Evolutionary conservation across 2,113 vertebrate species (phyloP), one percentile per base, ranked within the genome.

Genomic region (Xerus inauris): DNA sequence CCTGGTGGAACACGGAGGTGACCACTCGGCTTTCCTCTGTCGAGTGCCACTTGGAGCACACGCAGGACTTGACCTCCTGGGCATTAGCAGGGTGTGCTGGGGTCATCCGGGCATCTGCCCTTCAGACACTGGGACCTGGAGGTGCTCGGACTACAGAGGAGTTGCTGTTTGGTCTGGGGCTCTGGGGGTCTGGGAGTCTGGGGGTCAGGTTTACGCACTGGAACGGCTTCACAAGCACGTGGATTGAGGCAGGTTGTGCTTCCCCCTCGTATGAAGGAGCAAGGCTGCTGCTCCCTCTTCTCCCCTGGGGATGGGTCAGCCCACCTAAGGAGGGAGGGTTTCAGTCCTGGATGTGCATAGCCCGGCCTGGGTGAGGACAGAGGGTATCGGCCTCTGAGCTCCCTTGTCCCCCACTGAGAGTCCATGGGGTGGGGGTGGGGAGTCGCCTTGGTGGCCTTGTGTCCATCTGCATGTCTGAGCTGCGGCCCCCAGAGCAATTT

Each of bases 371-470:
- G 3, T 40, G 54, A 65, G n/a, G 67, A 62, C 35, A 45, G 30
- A 93, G 0, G 17, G 16, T 42, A 51, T 45, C 85, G 69, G 14
- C 1, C 0, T 35, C 38, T 54, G 17, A 45, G 47, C 38, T 51
- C 38, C n/a, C 57, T 59, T 51, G 17, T 9, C 28, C 8, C 26
- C 77, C 26, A 22, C 24, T 3, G 4, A 54, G 65, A 59, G 8
- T 32, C 57, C 40, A 19, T 20, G 30, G 30, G 14, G 2, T 38
- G 6, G 32, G 47, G 13, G 65, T 28, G 24, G 38, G 24, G 20
- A 45, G 0, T 28, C 51, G 16, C 45, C 22, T 2, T 7, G 11
- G 40, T 10, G 45, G 49, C n/a, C 30, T 54, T 0, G 0, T 19
- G 59, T 20, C 30, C 19, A 28, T 51, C 59, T 47, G 73, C 17